phyloP scores from a whole-genome alignment of 2,888 invertebrate genomes.

The Pecten maximus region DNA sequence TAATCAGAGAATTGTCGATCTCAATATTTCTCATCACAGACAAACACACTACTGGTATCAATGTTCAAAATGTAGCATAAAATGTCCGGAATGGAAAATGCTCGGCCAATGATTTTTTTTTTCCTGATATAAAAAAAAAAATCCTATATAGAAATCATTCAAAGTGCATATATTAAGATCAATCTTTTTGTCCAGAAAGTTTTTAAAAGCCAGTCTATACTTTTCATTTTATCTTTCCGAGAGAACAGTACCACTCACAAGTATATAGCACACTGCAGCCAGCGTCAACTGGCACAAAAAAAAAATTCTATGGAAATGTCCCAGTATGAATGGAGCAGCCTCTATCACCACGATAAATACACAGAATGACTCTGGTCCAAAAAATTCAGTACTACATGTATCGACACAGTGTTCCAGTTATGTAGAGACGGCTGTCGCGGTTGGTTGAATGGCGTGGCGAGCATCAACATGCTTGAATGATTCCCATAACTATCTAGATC shows the following conservation, averaged over 20 bases:
- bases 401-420: background rate
- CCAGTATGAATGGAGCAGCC: background rate
- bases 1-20: background rate
- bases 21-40: background rate
- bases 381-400: background rate
- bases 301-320: background rate
- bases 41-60: background rate
- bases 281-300: background rate
- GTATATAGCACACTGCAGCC: background rate
- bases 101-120: background rate
- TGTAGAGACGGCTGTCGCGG: background rate
- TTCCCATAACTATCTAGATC: background rate
- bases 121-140: background rate
- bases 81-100: background rate
- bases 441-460: background rate
- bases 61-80: background rate
- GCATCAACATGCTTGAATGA: background rate
- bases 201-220: background rate
- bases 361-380: conserved; percentile 11
- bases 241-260: background rate
- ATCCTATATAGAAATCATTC: background rate
- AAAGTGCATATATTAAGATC: no score
- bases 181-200: no score
- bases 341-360: background rate
- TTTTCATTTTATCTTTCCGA: background rate